phyloP scores from a whole-genome alignment of 1,140 invertebrate genomes.

The Portunus trituberculatus region DNA sequence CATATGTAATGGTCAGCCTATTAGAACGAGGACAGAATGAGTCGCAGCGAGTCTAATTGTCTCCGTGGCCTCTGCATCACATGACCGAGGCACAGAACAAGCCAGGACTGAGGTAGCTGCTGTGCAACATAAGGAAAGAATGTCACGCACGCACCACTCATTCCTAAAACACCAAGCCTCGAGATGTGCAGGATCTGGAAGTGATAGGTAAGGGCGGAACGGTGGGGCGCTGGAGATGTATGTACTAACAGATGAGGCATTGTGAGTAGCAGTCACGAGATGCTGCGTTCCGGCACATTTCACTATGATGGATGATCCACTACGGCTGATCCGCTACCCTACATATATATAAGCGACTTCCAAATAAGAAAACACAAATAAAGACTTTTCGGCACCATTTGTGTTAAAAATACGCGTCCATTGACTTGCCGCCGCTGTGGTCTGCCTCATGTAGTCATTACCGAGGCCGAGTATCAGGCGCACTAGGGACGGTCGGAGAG shows the following conservation, averaged over 20 bases:
- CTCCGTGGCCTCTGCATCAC: background rate
- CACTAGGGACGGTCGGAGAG: background rate
- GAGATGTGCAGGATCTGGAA: background rate
- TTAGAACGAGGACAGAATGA: background rate
- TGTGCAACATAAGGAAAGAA: slow-evolving; percentile 10
- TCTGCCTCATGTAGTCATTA: background rate
- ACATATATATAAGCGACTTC: background rate
- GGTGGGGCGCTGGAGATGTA: background rate
- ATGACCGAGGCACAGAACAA: background rate
- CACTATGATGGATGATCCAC: too few species aligned
- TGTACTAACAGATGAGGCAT: background rate
- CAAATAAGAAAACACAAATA: background rate
- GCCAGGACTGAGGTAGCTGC: background rate
- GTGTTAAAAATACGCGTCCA: background rate
- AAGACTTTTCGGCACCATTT: background rate
- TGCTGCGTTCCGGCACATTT: background rate
- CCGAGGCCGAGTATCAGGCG: background rate
- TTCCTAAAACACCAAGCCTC: background rate
- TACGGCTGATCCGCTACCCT: background rate
- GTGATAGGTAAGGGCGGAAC: background rate
- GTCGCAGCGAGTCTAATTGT: background rate
- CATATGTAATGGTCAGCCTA: background rate
- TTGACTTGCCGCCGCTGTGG: background rate
- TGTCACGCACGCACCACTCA: background rate
- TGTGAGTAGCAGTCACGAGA: background rate